Percentiles rank a stretch among this genome's conserved stretches.
These are phyloP conservation scores for Lasioglossum oenotherae DNA, from an alignment of 2,888 invertebrate species.

Conservation along the genomic window DNA sequence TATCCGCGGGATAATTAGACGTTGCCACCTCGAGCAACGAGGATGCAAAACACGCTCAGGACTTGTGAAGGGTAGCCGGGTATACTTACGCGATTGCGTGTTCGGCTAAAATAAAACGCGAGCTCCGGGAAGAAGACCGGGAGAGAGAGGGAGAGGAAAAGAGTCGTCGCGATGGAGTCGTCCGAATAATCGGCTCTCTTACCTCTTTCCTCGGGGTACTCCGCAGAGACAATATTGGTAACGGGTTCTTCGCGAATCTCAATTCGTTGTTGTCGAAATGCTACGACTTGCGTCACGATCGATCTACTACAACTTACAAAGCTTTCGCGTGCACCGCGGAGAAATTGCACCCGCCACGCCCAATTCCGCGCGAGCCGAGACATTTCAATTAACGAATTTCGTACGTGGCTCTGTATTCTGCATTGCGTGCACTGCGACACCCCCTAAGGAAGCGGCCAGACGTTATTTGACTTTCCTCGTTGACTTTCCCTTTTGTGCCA, in stretches of 20 bases:
- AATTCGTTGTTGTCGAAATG: neutral
- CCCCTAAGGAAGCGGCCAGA: slow-evolving; percentile 42
- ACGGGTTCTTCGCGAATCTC: neutral
- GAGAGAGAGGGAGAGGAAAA: neutral
- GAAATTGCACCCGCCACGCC: slow-evolving; percentile 71
- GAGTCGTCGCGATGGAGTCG: no score
- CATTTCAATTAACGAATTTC: slow-evolving; percentile 78
- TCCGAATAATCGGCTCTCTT: neutral
- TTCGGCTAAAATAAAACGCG: slow-evolving; percentile 3
- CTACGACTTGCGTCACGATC: neutral
- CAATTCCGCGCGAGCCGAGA: slow-evolving; percentile 59
- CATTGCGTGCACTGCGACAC: neutral
- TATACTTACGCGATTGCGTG: slow-evolving; percentile 26
- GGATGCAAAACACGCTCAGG: slow-evolving; percentile 52
- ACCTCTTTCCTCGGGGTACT: neutral
- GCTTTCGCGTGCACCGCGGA: slow-evolving; percentile 67
- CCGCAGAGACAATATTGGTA: neutral
- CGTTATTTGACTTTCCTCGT: slow-evolving; percentile 57
- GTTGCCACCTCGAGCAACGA: slow-evolving; percentile 69
- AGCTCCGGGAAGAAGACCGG: neutral
- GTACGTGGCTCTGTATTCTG: slow-evolving; percentile 34
- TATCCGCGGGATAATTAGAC: slow-evolving; percentile 77
- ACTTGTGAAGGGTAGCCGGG: slow-evolving; percentile 40
- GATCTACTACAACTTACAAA: slow-evolving; percentile 68
- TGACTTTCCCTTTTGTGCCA: slow-evolving; percentile 58